Base-by-base conservation (phyloP, 2,113 vertebrate genomes). In the Physeter macrocephalus region DNA sequence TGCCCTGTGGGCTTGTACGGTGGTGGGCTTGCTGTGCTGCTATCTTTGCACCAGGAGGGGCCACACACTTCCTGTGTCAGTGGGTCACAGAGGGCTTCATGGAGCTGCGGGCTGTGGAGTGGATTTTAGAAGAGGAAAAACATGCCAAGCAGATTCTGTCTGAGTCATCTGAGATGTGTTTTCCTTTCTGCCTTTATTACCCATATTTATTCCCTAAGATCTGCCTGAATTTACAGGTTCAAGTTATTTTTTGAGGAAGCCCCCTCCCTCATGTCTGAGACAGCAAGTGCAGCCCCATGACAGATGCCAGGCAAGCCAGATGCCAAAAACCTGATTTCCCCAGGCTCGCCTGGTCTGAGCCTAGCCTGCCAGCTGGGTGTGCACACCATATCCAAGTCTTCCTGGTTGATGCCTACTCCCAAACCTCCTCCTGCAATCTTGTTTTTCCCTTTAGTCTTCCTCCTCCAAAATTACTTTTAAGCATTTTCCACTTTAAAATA, bases 401-500 rank as follows among this genome's bases (percentile, higher is more conserved):
- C 41, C 36, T 61, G 67, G 57, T 80, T 18, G 87, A 78, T 69
- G 67, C 29, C 34, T 4, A 36, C 23, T 29, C 34, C 75, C 14
- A 27, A 15, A n/a, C 6, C 43, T n/a, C n/a, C 46, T 64, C 20
- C 72, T 88, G 27, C 85, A 57, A 5, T 15, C 84, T 46, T 77
- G 41, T 43, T n/a, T 34, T 29, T 13, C 9, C 39, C 31, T 78
- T 92, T 67, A 69, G 31, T 41, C 41, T 46, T 39, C 10, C 8
- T 6, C 5, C 8, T 84, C 14, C 23, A 23, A 29, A 59, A 77
- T 77, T 43, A 80, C n/a, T 93, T 95, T 72, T 25, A 82, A 82
- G 74, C 20, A 29, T 91, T 96, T 90, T 93, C 43, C 87, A 66
- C 71, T 66, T 92, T 23, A 23, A 87, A 90, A 57, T 57, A 23